A percentile compares a stretch with the other conserved stretches of the same genome.
Conservation (phyloP, 2,888 invertebrate genomes). For the Phalera bucephala region DNA sequence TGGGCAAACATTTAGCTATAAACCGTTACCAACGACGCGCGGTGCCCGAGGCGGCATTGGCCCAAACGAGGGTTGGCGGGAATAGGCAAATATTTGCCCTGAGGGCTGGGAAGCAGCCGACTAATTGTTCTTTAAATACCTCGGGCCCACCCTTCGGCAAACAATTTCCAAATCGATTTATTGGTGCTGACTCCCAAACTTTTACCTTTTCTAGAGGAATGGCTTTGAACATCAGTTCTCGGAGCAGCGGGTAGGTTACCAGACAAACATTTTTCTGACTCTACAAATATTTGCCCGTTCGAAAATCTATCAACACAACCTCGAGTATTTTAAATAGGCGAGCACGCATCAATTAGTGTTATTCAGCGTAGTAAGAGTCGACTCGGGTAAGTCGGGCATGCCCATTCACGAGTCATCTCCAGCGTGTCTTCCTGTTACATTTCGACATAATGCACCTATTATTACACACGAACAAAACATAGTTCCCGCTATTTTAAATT, state of each 20-base stretch:
- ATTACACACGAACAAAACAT: constrained; percentile 31
- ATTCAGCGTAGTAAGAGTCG: background rate
- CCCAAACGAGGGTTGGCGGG: constrained; percentile 76
- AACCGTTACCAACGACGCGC: constrained; percentile 67
- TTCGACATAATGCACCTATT: constrained; percentile 32
- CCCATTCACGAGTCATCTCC: constrained; percentile 9
- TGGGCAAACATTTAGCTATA: constrained; percentile 71
- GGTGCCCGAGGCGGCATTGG: constrained; percentile 68
- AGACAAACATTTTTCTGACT: constrained; percentile 54
- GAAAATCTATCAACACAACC: constrained; percentile 16
- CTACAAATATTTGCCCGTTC: constrained; percentile 48
- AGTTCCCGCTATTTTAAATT: constrained; percentile 62
- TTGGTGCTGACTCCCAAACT: constrained; percentile 59
- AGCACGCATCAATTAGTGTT: constrained; percentile 2
- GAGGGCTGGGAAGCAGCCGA: constrained; percentile 75
- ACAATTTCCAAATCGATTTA: constrained; percentile 77
- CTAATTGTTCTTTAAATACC: constrained; percentile 83
- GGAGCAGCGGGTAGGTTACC: constrained; percentile 51
- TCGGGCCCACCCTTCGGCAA: constrained; percentile 70
- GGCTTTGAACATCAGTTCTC: constrained; percentile 38
- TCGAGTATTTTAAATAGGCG: constrained; percentile 4
- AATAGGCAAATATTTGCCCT: constrained; percentile 78
- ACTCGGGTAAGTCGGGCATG: too few species aligned
- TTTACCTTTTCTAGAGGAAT: constrained; percentile 45
- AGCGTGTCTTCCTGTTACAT: constrained; percentile 22